phyloP scores from a whole-genome alignment of 2,113 vertebrate species.

The Hydrolagus affinis region DNA sequence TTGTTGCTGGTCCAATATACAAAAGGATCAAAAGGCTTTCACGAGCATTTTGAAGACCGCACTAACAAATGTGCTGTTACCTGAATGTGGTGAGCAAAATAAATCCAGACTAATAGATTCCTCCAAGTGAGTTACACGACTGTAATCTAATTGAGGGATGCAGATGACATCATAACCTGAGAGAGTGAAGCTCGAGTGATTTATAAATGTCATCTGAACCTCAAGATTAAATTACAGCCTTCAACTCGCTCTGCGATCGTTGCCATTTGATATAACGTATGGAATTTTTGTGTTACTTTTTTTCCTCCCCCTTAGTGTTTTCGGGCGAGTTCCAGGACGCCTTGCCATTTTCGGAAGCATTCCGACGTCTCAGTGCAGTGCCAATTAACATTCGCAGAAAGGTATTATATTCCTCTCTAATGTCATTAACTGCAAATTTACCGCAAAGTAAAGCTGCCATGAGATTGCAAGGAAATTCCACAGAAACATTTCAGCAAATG shows the following conservation, averaged over 20 bases:
- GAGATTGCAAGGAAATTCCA: constrained; percentile 19
- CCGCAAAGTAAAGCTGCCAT: constrained; percentile 2
- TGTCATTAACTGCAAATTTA: constrained; percentile 29
- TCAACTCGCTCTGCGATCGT: neutral
- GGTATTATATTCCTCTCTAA: constrained; percentile 21
- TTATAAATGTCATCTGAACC: constrained; percentile 28
- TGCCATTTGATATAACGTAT: constrained; percentile 16
- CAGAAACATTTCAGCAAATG: constrained; percentile 11
- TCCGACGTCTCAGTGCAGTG: neutral
- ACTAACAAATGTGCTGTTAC: neutral
- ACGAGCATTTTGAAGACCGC: neutral
- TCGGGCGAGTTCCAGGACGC: neutral
- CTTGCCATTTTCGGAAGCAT: neutral
- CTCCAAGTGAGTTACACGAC: neutral
- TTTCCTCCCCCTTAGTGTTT: neutral
- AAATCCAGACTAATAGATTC: constrained; percentile 16
- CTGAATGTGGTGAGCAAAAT: constrained; percentile 16
- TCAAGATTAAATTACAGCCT: constrained; percentile 23
- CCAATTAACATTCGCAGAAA: constrained; percentile 12
- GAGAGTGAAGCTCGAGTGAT: constrained; percentile 16
- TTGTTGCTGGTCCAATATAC: neutral
- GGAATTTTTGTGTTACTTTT: neutral
- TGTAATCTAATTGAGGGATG: constrained; percentile 23
- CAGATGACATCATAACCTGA: constrained; percentile 26
- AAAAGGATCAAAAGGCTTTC: constrained; percentile 9